phyloP scores from a whole-genome alignment of 2,113 vertebrate species.

The Hippolais icterina region DNA sequence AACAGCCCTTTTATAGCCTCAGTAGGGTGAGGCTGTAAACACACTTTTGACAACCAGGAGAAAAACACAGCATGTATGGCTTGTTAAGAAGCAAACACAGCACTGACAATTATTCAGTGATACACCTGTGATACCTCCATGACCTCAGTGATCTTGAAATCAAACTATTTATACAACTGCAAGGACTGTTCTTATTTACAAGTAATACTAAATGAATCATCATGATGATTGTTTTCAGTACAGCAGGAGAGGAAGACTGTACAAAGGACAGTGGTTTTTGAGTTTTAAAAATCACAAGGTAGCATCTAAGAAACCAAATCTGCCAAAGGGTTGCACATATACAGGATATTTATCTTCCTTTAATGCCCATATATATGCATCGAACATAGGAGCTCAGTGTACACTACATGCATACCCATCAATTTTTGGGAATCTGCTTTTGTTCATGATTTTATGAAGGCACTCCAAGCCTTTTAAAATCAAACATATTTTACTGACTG shows the following conservation, averaged over 20 bases:
- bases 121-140: not conserved
- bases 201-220: not conserved
- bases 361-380: rapidly evolving
- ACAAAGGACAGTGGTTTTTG: not conserved
- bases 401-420: not conserved
- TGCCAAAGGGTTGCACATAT: not conserved
- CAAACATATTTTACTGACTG: not conserved
- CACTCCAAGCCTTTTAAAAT: not conserved
- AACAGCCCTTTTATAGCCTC: not conserved
- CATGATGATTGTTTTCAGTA: not conserved
- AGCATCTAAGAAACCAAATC: not conserved
- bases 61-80: not conserved
- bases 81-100: not conserved
- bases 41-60: not conserved
- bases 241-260: not conserved
- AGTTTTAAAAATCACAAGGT: not conserved
- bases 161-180: not conserved
- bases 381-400: not conserved
- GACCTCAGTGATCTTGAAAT: not conserved
- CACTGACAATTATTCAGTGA: not conserved
- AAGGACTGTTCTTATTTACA: not conserved
- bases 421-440: not conserved
- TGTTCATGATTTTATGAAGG: not conserved
- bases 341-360: not conserved
- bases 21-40: not conserved